phyloP scores from a whole-genome alignment of 1,140 invertebrate species.

The Zaprionus inermis region DNA sequence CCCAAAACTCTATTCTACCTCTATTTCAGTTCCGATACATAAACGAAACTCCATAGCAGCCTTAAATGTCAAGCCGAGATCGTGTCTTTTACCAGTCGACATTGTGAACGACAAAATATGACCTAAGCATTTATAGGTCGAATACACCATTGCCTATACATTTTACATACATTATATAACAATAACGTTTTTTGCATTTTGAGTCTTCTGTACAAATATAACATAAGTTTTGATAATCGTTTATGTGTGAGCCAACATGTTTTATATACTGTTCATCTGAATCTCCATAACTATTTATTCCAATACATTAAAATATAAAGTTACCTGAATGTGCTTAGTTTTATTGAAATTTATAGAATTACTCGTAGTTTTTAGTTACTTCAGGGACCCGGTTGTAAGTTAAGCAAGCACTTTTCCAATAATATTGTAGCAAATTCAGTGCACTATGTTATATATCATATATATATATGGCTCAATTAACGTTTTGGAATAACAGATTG shows the following conservation, averaged over 20 bases:
- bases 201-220: constrained; percentile 20
- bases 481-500: not conserved
- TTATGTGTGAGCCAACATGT: constrained; percentile 16
- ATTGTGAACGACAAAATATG: constrained; percentile 6
- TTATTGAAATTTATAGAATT: not conserved
- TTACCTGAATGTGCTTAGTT: constrained; percentile 2
- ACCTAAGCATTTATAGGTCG: constrained; percentile 5
- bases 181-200: constrained; percentile 25
- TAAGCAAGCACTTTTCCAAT: not conserved
- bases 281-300: constrained; percentile 38
- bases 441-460: not conserved
- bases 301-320: constrained; percentile 17
- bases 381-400: not conserved
- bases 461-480: not conserved
- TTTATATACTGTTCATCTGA: constrained; percentile 34
- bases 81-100: constrained; percentile 6
- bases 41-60: not conserved
- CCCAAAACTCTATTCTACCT: not conserved
- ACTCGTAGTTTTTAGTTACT: too few relatives aligned
- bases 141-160: constrained; percentile 1
- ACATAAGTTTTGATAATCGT: constrained; percentile 38
- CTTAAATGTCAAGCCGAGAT: not conserved
- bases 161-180: not conserved
- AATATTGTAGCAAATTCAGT: not conserved
- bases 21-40: constrained; percentile 9